Evolutionary conservation across 2,888 invertebrate genomes (phyloP), one percentile per base, ranked within the genome.

Genomic region (Rhogogaster chlorosoma): DNA sequence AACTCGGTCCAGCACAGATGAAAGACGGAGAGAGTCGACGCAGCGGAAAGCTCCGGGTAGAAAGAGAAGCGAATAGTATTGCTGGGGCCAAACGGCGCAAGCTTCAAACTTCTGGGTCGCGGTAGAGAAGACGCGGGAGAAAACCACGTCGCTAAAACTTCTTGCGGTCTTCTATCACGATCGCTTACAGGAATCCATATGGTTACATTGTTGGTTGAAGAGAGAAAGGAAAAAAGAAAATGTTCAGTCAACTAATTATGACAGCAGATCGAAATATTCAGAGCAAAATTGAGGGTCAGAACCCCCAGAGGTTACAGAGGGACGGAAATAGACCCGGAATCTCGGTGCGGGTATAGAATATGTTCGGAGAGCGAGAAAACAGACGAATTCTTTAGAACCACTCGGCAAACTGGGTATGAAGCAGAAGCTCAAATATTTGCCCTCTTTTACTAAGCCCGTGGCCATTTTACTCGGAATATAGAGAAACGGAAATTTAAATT

Each of bases 31-130:
- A 89, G 87, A 86, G 86, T 87, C 86, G 87, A 89, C 88, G 88
- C 90, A 89, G 91, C 90, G 91, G 90, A 57, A 78, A 87, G 88
- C 89, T 88, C 87, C 87, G 87, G 86, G 87, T 86, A 87, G 85
- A 86, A 86, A 86, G 88, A 85, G 88, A 87, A 88, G 86, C 84
- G 26, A 84, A 85, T 85, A 78, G 53, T 80, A 84, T 84, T 75
- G 64, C 57, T 84, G 84, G 29, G 86, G 84, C 85, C 86, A 87
- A 57, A 86, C 82, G 57, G 82, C 82, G 82, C 82, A 83, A 83
- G 82, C 82, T 83, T 83, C 82, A 29, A 64, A 45, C 67, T 64
- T 67, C 49, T 64, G 45, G 82, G 64, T 83, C 82, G 82, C 45
- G 67, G 57, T 10, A 78, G 12, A 32, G 10, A 32, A 22, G 78